Base-by-base conservation (phyloP, 2,888 invertebrate species). In the Strigamia transsilvanica region DNA sequence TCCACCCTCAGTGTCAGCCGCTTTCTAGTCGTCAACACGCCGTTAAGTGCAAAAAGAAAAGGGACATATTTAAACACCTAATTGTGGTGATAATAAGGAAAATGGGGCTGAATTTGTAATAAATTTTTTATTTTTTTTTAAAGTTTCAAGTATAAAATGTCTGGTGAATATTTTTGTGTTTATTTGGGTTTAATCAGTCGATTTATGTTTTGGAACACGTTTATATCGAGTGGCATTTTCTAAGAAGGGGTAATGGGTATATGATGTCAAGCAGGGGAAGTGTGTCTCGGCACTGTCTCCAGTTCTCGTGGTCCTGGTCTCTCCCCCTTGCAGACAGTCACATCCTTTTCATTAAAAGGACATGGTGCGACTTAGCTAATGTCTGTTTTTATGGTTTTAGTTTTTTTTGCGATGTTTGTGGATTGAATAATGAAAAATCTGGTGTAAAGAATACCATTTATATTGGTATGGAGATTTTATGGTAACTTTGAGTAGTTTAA, bases 341-440 rank as follows among this genome's bases (percentile, higher is more conserved):
- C 61, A 66, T 66, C 61, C 61, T 66, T 66, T 66, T 21, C 61
- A 66, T 21, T 66, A 66, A 66, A 66, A 66, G 61, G 61, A 66
- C 46, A 46, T 46, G 46, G 46, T 46, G 46, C 15, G 46, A n/a
- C 46, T n/a, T 9, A 13, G 5, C 46, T 46, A 46, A 13, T 9
- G n/a, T 15, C 4, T 4, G 38, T 38, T 38, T 38, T 42, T 42
- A 3, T 15, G 1, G 1, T 10, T 42, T 42, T 42, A 3, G 42
- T 42, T 42, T 42, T 42, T 42, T 13, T 15, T 13, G 12, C 5
- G 27, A 2, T 27, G 27, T 27, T 27, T 27, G 27, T 27, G 27
- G 27, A 27, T 27, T 27, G 3, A 27, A 27, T 3, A 27, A 27
- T 2, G 27, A 27, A 27, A 27, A 27, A n/a, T n/a, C n/a, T n/a